A percentile compares a stretch with the other conserved stretches of the same genome.
Conservation (phyloP, 2,113 vertebrate genomes). For the Phaethon lepturus region DNA sequence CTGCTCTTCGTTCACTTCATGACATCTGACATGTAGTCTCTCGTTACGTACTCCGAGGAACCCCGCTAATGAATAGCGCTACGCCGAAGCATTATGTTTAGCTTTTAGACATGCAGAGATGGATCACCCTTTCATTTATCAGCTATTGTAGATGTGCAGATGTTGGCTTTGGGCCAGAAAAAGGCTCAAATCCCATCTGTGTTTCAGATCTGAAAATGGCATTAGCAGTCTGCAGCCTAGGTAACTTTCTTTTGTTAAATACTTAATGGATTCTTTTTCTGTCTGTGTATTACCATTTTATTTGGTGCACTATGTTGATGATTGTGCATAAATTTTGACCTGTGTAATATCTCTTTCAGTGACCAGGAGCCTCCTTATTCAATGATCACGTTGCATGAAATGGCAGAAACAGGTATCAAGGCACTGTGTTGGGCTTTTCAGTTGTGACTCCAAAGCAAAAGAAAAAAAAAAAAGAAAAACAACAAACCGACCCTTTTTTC, state of each 20-base stretch:
- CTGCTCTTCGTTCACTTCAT: not conserved
- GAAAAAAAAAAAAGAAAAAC: not conserved
- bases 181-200: not conserved
- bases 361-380: slow-evolving; percentile 99
- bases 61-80: not conserved
- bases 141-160: not conserved
- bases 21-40: not conserved
- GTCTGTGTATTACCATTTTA: not conserved
- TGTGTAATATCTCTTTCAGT: slow-evolving; percentile 84
- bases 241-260: not conserved
- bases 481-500: not conserved
- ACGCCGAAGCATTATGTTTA: not conserved
- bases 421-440: slow-evolving; percentile 34
- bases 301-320: not conserved
- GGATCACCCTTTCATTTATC: not conserved
- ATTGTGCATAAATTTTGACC: slow-evolving; percentile 43
- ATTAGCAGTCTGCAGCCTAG: not conserved
- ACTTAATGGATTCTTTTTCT: not conserved
- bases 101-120: not conserved
- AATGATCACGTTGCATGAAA: slow-evolving; percentile 99
- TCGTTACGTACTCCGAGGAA: fast-evolving
- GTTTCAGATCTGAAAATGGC: not conserved
- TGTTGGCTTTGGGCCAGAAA: not conserved
- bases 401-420: slow-evolving; percentile 96
- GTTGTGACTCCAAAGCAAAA: not conserved